A percentile compares a stretch with the other conserved stretches of the same genome.
phyloP scores from a whole-genome alignment of 2,797 vertebrate genomes.

The Thalassophryne amazonica region DNA sequence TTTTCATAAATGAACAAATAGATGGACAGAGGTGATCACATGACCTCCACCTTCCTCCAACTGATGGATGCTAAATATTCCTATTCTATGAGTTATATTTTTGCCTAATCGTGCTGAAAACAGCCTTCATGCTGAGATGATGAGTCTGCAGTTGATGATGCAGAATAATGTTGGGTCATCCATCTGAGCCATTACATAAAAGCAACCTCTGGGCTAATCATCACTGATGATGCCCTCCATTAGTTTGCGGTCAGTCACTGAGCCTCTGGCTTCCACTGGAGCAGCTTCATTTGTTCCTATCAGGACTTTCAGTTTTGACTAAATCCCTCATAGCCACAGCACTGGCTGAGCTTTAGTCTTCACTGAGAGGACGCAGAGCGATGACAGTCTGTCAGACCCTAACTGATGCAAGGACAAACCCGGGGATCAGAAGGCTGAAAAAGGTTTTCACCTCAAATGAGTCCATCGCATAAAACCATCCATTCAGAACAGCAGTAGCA shows the following conservation, averaged over 20 bases:
- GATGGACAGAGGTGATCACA: too few species aligned
- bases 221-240: conserved; percentile 36
- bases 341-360: neutral
- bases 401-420: conserved; percentile 4
- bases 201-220: conserved; percentile 39
- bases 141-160: conserved; percentile 10
- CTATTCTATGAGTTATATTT: too few species aligned
- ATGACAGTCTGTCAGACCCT: neutral
- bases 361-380: conserved; percentile 2
- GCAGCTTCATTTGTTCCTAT: conserved; percentile 19
- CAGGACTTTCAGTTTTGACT: conserved; percentile 24
- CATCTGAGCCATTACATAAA: conserved; percentile 25
- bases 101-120: too few species aligned
- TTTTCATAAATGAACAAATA: too few species aligned
- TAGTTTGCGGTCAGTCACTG: conserved; percentile 45
- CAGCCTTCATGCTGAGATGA: too few species aligned
- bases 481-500: neutral
- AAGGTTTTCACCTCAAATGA: neutral
- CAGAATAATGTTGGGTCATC: conserved; percentile 29
- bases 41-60: too few species aligned
- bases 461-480: neutral
- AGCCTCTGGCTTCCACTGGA: conserved; percentile 30
- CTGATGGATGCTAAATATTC: too few species aligned
- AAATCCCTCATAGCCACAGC: conserved; percentile 16
- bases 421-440: neutral